Conservation (phyloP, 2,888 invertebrate species). For the Epirrita christyi region DNA sequence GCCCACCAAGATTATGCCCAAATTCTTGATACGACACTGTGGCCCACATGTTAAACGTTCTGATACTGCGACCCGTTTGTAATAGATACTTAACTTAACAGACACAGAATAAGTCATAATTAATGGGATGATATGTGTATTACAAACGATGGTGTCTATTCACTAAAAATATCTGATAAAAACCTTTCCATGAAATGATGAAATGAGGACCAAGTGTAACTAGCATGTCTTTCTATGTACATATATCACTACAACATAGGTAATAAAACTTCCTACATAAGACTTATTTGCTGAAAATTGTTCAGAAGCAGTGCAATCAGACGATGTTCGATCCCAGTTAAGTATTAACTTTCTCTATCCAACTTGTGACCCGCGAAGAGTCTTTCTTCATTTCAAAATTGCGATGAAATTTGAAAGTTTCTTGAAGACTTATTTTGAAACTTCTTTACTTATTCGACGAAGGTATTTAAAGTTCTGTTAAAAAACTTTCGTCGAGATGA, state of each 20-base stretch:
- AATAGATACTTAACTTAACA: too few relatives aligned
- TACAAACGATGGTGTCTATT: too few relatives aligned
- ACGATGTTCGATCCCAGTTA: conserved; percentile 63
- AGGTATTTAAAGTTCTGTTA: conserved; percentile 22
- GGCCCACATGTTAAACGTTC: too few relatives aligned
- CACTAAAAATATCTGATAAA: too few relatives aligned
- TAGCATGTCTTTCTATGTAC: background rate
- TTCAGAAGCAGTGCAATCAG: conserved; percentile 72
- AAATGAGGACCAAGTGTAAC: background rate
- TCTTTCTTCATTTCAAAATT: conserved; percentile 64
- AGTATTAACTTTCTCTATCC: conserved; percentile 62
- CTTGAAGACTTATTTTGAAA: conserved; percentile 59
- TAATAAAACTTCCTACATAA: conserved; percentile 10
- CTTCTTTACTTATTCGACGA: conserved; percentile 38
- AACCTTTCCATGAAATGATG: too few relatives aligned
- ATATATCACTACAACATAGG: background rate
- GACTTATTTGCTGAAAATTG: conserved; percentile 66
- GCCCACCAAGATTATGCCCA: too few relatives aligned
- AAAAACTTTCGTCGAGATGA: conserved; percentile 1
- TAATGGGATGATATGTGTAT: too few relatives aligned
- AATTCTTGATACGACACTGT: too few relatives aligned
- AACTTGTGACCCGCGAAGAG: conserved; percentile 65
- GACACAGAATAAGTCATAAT: too few relatives aligned
- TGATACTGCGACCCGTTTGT: too few relatives aligned
- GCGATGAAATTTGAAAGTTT: conserved; percentile 73